Evolutionary conservation across 1,140 invertebrate genomes (phyloP).

Genomic region (Listronotus oregonensis): DNA sequence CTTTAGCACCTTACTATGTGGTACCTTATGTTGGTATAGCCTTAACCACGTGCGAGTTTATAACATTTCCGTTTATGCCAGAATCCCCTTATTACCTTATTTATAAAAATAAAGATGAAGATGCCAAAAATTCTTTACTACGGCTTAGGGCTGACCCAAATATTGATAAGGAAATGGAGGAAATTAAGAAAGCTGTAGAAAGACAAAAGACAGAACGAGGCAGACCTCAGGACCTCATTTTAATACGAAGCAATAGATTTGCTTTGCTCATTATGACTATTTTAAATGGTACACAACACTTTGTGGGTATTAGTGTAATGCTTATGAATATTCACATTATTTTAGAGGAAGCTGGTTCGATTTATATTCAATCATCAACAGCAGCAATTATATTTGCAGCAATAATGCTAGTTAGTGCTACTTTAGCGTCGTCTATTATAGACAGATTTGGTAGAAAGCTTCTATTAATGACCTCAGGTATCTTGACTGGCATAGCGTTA

Average conservation of each 20-base stretch:
- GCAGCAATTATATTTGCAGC: conserved; percentile 56
- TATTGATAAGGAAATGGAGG: conserved; percentile 57
- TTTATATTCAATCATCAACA: conserved; percentile 38
- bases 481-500: conserved; percentile 37
- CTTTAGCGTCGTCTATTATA: conserved; percentile 50
- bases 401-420: conserved; percentile 47
- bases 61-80: neutral
- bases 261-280: conserved; percentile 50
- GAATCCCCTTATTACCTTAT: conserved; percentile 34
- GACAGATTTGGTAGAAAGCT: conserved; percentile 57
- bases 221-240: conserved; percentile 41
- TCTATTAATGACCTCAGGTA: conserved; percentile 51
- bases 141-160: conserved; percentile 53
- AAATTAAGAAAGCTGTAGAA: conserved; percentile 51
- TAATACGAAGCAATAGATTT: conserved; percentile 45
- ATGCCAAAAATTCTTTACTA: conserved; percentile 53
- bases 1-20: conserved; percentile 37
- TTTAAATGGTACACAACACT: conserved; percentile 62
- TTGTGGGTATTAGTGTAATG: conserved; percentile 59
- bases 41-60: conserved; percentile 27
- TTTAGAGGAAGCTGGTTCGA: conserved; percentile 54
- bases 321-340: conserved; percentile 62
- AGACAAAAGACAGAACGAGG: conserved; percentile 43
- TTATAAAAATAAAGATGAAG: no score
- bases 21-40: conserved; percentile 44